Evolutionary conservation across 92 coral and sea anemone genomes (phyloP), one percentile per base, ranked within the genome.

Genomic region (Muricea muricata): DNA sequence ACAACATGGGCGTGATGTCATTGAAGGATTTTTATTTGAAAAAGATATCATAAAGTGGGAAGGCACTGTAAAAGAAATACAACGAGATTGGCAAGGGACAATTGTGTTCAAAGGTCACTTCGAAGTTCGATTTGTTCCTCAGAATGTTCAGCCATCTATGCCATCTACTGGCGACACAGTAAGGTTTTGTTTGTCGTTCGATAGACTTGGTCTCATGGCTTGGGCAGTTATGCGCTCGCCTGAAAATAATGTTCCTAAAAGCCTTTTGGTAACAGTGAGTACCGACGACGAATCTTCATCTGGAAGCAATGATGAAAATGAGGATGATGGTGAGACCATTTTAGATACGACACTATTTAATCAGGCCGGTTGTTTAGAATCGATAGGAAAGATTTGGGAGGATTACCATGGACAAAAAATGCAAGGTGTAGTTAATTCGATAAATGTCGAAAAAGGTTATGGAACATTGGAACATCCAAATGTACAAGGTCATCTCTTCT

Each of bases 141-240:
- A 84, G 41, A 87, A 93, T 55, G 94, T 93, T 9, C 74, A 48
- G 31, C 94, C 92, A 39, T 58, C 61, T 15, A 90, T 88, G 89
- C 97, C 97, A 25, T 67, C 86, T 29, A 58, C 88, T 21, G 97
- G 97, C 28, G 97, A 88, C 29, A 77, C 58, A 37, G 97, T 93
- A 3, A 26, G 37, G 46, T 93, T 93, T 58, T 91, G 91, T 48
- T 85, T 93, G 25, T 90, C 92, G 15, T 93, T 93, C 74, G 90
- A 93, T 82, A 77, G 94, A 82, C 84, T 80, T 25, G 97, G 97
- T 57, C 97, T 91, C n/a, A 46, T 45, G 65, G 97, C 97, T 32
- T 93, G 94, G 93, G 54, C 63, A 20, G 97, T 93, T 4, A 78
- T 70, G 24, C 87, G 65, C 14, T 87, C 91, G 37, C 92, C 97